Base-by-base conservation (phyloP, 2,797 vertebrate genomes). In the Gadopsis bispinosus region DNA sequence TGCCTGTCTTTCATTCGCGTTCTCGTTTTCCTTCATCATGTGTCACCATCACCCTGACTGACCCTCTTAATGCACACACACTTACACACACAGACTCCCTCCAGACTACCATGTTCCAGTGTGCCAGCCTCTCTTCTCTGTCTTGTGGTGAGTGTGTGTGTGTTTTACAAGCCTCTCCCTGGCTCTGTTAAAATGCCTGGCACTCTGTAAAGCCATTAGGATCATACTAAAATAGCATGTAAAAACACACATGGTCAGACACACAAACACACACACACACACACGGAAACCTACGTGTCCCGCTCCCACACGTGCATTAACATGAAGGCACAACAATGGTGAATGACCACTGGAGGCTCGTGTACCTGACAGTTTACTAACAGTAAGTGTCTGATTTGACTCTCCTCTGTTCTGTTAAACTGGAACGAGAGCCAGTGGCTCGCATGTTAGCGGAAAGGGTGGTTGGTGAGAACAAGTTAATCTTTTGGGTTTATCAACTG, bases 121-220 rank as follows among this genome's bases (percentile, higher is more conserved):
- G 79, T 90, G 88, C 91, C 91, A 91, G 83, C 88, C 81, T 86
- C 81, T 75, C 79, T 50, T 41, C 79, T 83, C 83, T 90, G 89
- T 90, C 87, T 89, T 91, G 90, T 92, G 90, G 90, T 80, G 79
- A 83, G 77, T 81, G 81, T 87, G 88, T 87, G 87, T 87, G 79
- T 89, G 89, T 89, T 90, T 93, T 89, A 92, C 90, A 91, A 91
- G 89, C 85, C 77, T 89, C 80, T 84, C 62, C 68, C 68, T 90
- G 89, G 91, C 92, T 91, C 88, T 90, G 88, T 93, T 91, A 91
- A 91, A 93, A 91, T 83, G 88, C 87, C 84, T 89, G 90, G 89
- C 90, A 85, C 90, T 90, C 88, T 92, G 87, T 91, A 91, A 93
- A 93, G 91, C 84, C 87, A 92, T 93, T 91, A 89, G 92, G 83